Evolutionary conservation across 2,113 vertebrate species (phyloP), one percentile per base, ranked within the genome.

Genomic region (Gobius niger): DNA sequence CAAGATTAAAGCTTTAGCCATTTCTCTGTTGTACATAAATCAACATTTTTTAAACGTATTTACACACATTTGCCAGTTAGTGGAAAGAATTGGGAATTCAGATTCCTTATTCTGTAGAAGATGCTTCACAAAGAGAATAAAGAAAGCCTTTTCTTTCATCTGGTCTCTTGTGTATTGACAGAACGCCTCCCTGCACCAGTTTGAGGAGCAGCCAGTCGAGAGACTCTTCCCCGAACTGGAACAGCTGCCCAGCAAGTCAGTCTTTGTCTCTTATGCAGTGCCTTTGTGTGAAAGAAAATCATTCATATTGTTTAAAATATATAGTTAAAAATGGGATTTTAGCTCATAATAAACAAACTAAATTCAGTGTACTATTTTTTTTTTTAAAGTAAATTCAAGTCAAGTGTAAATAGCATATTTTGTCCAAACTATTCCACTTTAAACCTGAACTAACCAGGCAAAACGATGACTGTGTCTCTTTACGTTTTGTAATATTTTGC

Each of bases 131-230:
- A 9, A 60, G 9, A 34, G 12, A 15, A 40, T 40, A 60, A 60
- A 60, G 40, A 42, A 42, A 60, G 57, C 57, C 14, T 60, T 57
- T 42, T 59, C 40, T 60, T 60, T 60, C 40, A 59, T 57, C 24
- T 57, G 54, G 16, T 60, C 57, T 60, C 57, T 44, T 60, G 57
- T 60, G 40, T 41, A n/a, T 60, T 68, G 70, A 49, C 85, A 97
- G 95, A 96, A 96, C 0, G 95, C 93, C 47, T 94, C 93, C 4
- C 89, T 96, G 24, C 96, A 97, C 74, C 95, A 96, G 87, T 97
- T 97, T 90, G 96, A 97, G 63, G 96, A 96, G 73, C 95, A 96
- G 80, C 94, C 95, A 0, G 94, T 96, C 66, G 94, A 95, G 77
- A 92, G 82, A 62, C 92, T 96, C 63, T 97, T 96, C 77, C 96